These are phyloP conservation scores for Nothoprocta perdicaria DNA, from an alignment of 2,113 vertebrate species.

Conservation along the genomic window DNA sequence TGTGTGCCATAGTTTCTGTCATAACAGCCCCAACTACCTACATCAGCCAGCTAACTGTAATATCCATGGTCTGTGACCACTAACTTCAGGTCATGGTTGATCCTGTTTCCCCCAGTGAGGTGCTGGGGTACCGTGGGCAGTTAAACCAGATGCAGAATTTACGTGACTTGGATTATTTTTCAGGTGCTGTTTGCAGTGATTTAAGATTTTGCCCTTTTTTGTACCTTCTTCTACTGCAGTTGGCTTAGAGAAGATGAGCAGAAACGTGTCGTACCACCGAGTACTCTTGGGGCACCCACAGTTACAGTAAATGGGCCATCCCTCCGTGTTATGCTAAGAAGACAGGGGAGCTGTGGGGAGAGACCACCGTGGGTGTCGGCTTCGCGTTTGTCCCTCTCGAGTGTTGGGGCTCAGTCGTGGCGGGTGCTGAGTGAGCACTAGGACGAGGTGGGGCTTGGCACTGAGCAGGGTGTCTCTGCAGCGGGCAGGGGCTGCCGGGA, in stretches of 20 bases:
- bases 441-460: neutral
- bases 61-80: rapidly evolving
- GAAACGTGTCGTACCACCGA: neutral
- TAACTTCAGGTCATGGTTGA: neutral
- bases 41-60: rapidly evolving
- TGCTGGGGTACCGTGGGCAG: neutral
- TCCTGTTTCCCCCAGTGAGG: rapidly evolving
- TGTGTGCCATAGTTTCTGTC: rapidly evolving
- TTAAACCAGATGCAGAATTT: neutral
- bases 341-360: neutral
- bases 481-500: neutral
- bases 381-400: rapidly evolving
- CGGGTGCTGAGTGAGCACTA: rapidly evolving
- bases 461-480: neutral
- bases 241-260: neutral
- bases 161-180: neutral
- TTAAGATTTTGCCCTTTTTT: neutral
- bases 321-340: rapidly evolving
- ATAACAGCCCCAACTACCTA: rapidly evolving
- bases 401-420: neutral
- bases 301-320: neutral
- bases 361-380: neutral
- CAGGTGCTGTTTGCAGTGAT: neutral
- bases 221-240: neutral
- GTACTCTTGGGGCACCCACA: neutral